Evolutionary conservation across 2,888 invertebrate species (phyloP).

Genomic region (Idaea aversata): DNA sequence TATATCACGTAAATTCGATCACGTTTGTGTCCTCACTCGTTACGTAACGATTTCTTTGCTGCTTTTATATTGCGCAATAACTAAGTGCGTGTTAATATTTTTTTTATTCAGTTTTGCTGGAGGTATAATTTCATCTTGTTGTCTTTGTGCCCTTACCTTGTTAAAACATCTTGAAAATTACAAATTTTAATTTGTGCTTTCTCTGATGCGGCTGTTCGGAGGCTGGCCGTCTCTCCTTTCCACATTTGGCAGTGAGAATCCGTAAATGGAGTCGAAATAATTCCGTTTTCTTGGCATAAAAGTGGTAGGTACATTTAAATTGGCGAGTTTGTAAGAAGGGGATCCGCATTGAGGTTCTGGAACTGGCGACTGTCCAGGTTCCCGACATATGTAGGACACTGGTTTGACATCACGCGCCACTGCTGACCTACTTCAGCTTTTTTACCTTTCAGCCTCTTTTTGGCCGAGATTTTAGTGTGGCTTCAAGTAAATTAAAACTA

Average conservation of each 20-base stretch:
- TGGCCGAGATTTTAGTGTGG: neutral
- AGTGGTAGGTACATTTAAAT: slow-evolving; percentile 37
- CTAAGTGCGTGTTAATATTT: neutral
- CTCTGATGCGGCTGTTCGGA: neutral
- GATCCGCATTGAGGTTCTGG: slow-evolving; percentile 35
- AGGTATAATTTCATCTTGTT: neutral
- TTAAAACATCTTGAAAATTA: neutral
- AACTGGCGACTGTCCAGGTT: slow-evolving; percentile 63
- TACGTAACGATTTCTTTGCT: neutral
- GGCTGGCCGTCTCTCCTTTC: neutral
- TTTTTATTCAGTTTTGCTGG: neutral
- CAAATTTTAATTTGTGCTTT: neutral
- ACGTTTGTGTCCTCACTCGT: neutral
- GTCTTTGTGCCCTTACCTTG: neutral
- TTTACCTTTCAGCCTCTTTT: slow-evolving; percentile 27
- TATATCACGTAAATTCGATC: neutral
- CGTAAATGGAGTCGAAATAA: slow-evolving; percentile 20
- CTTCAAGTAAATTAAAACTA: slow-evolving; percentile 6
- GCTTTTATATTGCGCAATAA: neutral
- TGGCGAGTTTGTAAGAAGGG: slow-evolving; percentile 45
- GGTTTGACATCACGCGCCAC: slow-evolving; percentile 49
- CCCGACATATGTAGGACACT: slow-evolving; percentile 62
- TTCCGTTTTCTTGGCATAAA: slow-evolving; percentile 23
- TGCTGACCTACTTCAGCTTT: slow-evolving; percentile 43
- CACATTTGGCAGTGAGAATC: slow-evolving; percentile 11